These are phyloP conservation scores for Penaeus chinensis DNA, from an alignment of 1,140 invertebrate species.

Conservation along the genomic window DNA sequence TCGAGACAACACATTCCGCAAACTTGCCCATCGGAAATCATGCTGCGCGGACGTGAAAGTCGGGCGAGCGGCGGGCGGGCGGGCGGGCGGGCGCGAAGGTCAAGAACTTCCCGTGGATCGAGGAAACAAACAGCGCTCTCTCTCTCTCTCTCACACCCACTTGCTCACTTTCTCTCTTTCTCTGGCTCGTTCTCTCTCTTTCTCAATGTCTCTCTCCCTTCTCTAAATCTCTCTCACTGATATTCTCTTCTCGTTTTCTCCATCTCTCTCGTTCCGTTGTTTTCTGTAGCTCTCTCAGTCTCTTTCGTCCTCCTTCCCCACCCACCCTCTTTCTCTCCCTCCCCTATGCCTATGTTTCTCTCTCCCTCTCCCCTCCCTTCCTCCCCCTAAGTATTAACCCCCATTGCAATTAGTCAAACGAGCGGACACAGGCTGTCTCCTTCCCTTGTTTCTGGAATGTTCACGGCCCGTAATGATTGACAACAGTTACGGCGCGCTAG, in stretches of 20 bases:
- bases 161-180: slow-evolving; percentile 33
- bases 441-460: too few relatives aligned
- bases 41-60: too few relatives aligned
- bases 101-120: too few relatives aligned
- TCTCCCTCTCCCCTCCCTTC: background rate
- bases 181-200: background rate
- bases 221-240: slow-evolving; percentile 8
- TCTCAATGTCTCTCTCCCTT: slow-evolving; percentile 5
- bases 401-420: too few relatives aligned
- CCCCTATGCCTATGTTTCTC: background rate
- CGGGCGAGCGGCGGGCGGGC: too few relatives aligned
- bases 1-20: too few relatives aligned
- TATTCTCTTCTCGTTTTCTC: slow-evolving; percentile 4
- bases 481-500: too few relatives aligned
- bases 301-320: background rate
- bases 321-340: background rate
- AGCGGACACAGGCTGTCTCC: too few relatives aligned
- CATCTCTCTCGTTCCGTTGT: background rate
- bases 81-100: too few relatives aligned
- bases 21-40: too few relatives aligned
- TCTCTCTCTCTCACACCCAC: background rate
- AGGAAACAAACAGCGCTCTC: background rate
- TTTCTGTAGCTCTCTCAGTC: background rate
- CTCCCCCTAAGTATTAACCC: background rate
- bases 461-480: too few relatives aligned